Conservation (phyloP, 1,140 invertebrate genomes). For the Triops longicaudatus region DNA sequence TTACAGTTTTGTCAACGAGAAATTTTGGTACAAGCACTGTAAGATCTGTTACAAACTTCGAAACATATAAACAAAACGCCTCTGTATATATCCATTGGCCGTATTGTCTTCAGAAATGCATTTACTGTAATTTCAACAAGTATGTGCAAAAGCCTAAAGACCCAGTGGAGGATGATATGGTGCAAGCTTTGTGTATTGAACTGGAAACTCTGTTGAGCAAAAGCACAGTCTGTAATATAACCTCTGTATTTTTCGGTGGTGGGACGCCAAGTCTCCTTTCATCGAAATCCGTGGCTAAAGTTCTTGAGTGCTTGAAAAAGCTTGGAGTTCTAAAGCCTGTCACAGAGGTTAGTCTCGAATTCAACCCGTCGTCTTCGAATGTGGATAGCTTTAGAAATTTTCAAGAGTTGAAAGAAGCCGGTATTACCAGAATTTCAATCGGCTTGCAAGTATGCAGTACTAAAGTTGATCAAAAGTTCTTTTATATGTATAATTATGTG, state of each 20-base stretch:
- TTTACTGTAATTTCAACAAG: constrained; percentile 41
- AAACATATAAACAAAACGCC: constrained; percentile 19
- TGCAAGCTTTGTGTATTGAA: constrained; percentile 33
- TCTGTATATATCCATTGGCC: constrained; percentile 37
- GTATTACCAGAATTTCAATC: constrained; percentile 36
- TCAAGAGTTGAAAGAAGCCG: constrained; percentile 34
- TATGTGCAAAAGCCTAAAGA: constrained; percentile 35
- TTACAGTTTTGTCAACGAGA: too few relatives aligned
- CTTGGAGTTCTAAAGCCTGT: neutral
- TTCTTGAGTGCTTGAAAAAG: constrained; percentile 32
- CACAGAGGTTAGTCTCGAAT: constrained; percentile 19
- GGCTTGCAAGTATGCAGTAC: constrained; percentile 33
- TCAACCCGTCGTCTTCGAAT: constrained; percentile 24
- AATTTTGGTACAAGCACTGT: neutral
- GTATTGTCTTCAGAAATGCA: constrained; percentile 37
- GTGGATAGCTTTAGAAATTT: constrained; percentile 29
- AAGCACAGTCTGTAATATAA: constrained; percentile 33
- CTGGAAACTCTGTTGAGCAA: constrained; percentile 32
- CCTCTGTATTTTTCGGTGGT: constrained; percentile 39
- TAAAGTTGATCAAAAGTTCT: neutral
- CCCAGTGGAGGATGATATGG: constrained; percentile 33
- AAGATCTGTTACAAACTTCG: neutral
- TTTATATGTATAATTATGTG: neutral
- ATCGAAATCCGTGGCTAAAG: constrained; percentile 32
- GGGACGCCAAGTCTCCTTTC: constrained; percentile 38